Evolutionary conservation across 2,888 invertebrate genomes (phyloP).

Genomic region (Cephalotes varians): DNA sequence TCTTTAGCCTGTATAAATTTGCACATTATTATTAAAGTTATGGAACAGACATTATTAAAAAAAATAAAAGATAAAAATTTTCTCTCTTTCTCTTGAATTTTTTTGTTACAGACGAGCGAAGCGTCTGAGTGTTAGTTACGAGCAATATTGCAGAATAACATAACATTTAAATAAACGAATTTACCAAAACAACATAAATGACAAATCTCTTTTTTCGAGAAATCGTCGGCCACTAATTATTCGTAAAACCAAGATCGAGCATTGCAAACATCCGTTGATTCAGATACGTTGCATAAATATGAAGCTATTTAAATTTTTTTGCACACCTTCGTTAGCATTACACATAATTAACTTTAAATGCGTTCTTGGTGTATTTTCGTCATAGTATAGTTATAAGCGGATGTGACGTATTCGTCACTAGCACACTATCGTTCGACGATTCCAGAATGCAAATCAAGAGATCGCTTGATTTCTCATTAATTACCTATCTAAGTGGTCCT

Average conservation of each 20-base stretch:
- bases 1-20: background rate
- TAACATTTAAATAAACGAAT: constrained; percentile 12
- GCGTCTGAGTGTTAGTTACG: background rate
- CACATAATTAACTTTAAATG: constrained; percentile 39
- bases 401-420: constrained; percentile 21
- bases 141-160: background rate
- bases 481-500: constrained; percentile 61
- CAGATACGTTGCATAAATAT: constrained; percentile 32
- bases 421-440: constrained; percentile 8
- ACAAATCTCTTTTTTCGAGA: background rate
- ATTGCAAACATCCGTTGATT: background rate
- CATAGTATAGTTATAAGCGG: constrained; percentile 13
- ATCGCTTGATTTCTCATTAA: constrained; percentile 59
- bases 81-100: background rate
- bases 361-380: background rate
- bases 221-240: constrained; percentile 17
- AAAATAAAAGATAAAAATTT: background rate
- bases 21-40: background rate
- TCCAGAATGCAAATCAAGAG: background rate
- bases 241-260: background rate
- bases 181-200: background rate
- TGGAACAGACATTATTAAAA: constrained; percentile 1
- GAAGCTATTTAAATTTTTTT: constrained; percentile 37
- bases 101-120: background rate
- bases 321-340: constrained; percentile 35